Percentiles rank a stretch among this genome's conserved stretches.
phyloP scores from a whole-genome alignment of 2,888 invertebrate species.

The Erebia epiphron region DNA sequence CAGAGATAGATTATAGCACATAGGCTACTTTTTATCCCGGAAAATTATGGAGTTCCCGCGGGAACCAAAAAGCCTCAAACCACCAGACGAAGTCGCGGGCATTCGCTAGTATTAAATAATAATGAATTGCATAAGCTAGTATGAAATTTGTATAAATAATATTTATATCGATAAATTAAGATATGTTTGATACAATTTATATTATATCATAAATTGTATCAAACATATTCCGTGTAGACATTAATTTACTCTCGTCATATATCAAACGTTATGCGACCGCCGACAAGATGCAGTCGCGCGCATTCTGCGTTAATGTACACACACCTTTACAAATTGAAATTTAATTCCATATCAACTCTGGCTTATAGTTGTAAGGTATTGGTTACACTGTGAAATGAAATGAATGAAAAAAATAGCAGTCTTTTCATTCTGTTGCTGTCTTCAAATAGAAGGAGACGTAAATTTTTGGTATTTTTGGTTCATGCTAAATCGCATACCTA shows the following conservation, averaged over 20 bases:
- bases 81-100: not conserved
- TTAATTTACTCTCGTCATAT: conserved; percentile 42
- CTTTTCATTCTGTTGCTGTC: too few species aligned
- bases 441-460: too few species aligned
- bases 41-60: too few species aligned
- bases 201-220: conserved; percentile 9
- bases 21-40: too few species aligned
- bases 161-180: not conserved
- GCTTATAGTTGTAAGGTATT: conserved; percentile 45
- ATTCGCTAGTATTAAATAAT: not conserved
- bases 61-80: too few species aligned
- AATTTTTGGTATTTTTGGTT: too few species aligned
- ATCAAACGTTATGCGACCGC: conserved; percentile 52
- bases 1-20: too few species aligned
- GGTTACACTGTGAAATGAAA: conserved; percentile 11
- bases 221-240: conserved; percentile 11
- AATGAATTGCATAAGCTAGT: too few species aligned
- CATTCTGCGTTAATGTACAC: conserved; percentile 49
- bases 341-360: conserved; percentile 55
- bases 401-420: too few species aligned
- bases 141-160: too few species aligned
- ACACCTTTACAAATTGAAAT: conserved; percentile 56
- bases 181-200: too few species aligned
- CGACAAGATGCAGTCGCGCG: conserved; percentile 50
- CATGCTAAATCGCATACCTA: too few species aligned